These are phyloP conservation scores for Lycocorax pyrrhopterus DNA, from an alignment of 2,113 vertebrate genomes.

Conservation along the genomic window DNA sequence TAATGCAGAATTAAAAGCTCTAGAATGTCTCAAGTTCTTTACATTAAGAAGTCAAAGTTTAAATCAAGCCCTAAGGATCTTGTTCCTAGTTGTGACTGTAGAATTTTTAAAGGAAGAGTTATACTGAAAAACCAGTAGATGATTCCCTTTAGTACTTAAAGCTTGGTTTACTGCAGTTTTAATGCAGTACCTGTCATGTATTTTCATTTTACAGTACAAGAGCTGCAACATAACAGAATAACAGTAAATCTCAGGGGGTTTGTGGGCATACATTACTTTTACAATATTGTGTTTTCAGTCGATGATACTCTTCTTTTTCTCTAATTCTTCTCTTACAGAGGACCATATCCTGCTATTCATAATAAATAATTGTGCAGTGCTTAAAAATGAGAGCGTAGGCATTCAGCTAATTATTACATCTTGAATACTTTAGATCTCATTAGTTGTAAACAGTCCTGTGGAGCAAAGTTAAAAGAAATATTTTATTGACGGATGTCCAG, in stretches of 20 bases:
- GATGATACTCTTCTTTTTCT: neutral
- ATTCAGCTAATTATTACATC: neutral
- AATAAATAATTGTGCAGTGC: neutral
- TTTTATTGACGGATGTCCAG: neutral
- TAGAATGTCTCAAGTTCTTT: neutral
- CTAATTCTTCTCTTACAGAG: neutral
- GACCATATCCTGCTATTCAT: neutral
- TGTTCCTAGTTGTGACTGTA: rapidly evolving
- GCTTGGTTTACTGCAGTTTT: neutral
- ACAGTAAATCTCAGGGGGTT: neutral
- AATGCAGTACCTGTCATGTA: neutral
- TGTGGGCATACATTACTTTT: neutral
- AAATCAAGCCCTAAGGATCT: neutral
- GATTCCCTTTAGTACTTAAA: neutral
- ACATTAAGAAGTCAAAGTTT: neutral
- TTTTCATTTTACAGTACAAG: neutral
- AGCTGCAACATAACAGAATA: neutral
- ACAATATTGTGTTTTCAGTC: neutral
- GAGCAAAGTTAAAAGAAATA: neutral
- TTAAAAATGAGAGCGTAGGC: neutral
- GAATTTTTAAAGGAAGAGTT: neutral
- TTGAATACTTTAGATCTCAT: neutral
- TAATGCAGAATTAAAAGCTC: neutral
- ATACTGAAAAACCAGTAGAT: neutral
- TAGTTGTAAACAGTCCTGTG: neutral